phyloP scores from a whole-genome alignment of 1,140 invertebrate genomes.

The Campoletis sonorensis region DNA sequence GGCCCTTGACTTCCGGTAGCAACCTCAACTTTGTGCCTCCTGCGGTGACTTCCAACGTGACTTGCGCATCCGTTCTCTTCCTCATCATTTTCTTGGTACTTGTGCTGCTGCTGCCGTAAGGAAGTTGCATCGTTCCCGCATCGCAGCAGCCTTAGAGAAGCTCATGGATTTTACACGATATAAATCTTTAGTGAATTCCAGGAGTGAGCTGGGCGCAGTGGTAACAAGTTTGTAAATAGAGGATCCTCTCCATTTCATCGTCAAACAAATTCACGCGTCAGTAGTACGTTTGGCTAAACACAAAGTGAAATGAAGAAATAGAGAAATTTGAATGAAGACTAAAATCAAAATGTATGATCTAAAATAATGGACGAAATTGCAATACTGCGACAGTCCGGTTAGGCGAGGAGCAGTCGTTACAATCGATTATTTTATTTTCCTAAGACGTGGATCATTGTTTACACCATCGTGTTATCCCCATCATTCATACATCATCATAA shows the following conservation, averaged over 20 bases:
- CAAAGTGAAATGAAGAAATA: background rate
- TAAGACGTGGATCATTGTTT: too few relatives aligned
- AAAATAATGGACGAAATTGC: too few relatives aligned
- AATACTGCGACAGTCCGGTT: too few relatives aligned
- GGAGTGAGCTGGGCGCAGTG: background rate
- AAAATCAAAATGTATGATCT: too few relatives aligned
- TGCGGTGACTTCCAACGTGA: background rate
- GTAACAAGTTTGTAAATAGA: background rate
- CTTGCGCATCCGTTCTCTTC: background rate
- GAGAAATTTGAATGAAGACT: too few relatives aligned
- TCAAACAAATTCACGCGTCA: background rate
- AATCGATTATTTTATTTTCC: too few relatives aligned
- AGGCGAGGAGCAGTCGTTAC: too few relatives aligned
- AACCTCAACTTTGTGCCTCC: slow-evolving; percentile 5
- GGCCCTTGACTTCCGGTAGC: background rate
- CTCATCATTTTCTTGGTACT: background rate
- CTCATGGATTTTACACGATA: slow-evolving; percentile 22
- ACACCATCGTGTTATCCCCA: too few relatives aligned
- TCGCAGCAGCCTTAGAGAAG: background rate
- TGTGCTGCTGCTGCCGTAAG: background rate
- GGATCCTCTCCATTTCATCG: background rate
- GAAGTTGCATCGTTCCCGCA: slow-evolving; percentile 20
- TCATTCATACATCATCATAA: too few relatives aligned
- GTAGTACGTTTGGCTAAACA: background rate
- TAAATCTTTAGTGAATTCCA: slow-evolving; percentile 15